Base-by-base conservation (phyloP, 1,140 invertebrate species). In the Ostrea denselamellosa region DNA sequence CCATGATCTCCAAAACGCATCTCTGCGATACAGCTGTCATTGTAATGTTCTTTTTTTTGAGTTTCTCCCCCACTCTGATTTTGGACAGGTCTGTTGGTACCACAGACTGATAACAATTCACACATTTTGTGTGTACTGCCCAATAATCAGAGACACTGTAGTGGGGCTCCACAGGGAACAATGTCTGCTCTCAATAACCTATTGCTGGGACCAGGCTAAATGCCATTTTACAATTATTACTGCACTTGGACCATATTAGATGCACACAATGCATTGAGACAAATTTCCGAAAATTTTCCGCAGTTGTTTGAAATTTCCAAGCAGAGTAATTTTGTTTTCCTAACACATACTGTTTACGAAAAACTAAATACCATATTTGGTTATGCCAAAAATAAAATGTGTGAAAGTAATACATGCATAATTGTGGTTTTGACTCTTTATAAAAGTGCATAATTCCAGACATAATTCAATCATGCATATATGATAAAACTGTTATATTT, bases 351-450 rank as follows among this genome's bases (percentile, higher is more conserved):
- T 62, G 56, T 19, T n/a, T 19, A 14, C 28, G 68, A 77, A 71
- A 28, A 28, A 28, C 28, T 34, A 28, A 77, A 77, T 34, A 77
- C 68, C 68, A 77, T 77, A 77, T 77, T 77, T 28, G 68, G 68
- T 77, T 77, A 77, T 34, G 22, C 68, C 68, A 8, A 77, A 77
- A 77, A 77, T 34, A 77, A 77, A 77, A 14, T 34, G 68, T 77
- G 25, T 77, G 22, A 62, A 62, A 34, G 25, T 25, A 77, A 77
- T 77, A 34, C 28, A 77, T 77, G 68, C 68, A 77, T 77, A 77
- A 28, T 77, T 77, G 68, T 77, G 68, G 68, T 77, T 77, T 77
- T 14, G 8, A 25, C 4, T 77, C 25, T 28, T 25, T 10, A 77
- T 77, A 12, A 77, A 77, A 77, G 28, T 77, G 28, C 28, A 77